Percentiles rank a stretch among this genome's conserved stretches.
Conservation (phyloP, 2,113 vertebrate species). For the Hypanus sabinus region DNA sequence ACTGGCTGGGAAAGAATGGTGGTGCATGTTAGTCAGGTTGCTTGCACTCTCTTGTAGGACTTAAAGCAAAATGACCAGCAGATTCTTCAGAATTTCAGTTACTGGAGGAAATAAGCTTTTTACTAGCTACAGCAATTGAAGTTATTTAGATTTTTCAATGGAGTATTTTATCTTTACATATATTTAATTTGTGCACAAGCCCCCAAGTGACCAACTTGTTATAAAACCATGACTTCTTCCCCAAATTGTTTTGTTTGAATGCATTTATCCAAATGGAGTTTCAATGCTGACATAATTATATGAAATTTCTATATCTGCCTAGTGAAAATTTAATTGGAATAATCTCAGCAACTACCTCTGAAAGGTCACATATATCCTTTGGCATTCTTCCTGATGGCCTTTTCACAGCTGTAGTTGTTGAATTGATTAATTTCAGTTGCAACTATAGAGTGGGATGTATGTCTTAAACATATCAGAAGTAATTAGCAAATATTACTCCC, state of each 20-base stretch:
- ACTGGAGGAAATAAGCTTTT: not conserved
- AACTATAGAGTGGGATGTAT: not conserved
- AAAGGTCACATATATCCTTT: not conserved
- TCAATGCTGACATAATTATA: not conserved
- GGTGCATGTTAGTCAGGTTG: too few relatives aligned
- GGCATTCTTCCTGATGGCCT: slow-evolving; percentile 4
- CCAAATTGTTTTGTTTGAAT: not conserved
- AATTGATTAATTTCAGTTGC: slow-evolving; percentile 1
- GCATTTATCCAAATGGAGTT: not conserved
- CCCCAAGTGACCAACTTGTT: not conserved
- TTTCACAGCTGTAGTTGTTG: slow-evolving; percentile 3
- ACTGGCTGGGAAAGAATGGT: too few relatives aligned
- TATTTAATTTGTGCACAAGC: not conserved
- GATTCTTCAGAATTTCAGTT: not conserved
- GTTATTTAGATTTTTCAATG: not conserved
- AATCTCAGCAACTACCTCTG: not conserved
- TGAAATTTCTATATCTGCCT: not conserved
- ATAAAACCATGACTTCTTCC: not conserved
- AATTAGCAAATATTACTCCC: not conserved
- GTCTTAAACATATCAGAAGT: slow-evolving; percentile 7
- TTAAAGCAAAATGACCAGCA: not conserved
- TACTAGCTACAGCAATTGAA: too few relatives aligned
- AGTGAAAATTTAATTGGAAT: not conserved
- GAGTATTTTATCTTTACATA: not conserved
- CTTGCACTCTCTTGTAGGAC: too few relatives aligned